Base-by-base conservation (phyloP, 1,140 invertebrate species). In the Caenorhabditis inopinata region DNA sequence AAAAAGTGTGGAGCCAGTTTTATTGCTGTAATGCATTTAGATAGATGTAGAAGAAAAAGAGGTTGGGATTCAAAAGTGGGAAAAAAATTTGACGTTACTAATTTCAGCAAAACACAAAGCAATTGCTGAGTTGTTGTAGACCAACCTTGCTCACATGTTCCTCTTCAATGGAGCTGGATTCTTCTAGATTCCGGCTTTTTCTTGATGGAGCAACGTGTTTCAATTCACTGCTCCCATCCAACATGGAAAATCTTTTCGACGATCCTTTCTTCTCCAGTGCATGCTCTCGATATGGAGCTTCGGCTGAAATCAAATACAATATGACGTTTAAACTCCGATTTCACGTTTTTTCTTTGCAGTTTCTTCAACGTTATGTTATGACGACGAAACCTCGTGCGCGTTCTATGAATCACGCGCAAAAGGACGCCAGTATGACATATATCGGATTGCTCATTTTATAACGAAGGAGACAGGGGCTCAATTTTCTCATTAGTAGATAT, bases 81-180 rank as follows among this genome's bases (percentile, higher is more conserved):
- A n/a, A n/a, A n/a, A n/a, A n/a, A n/a, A n/a, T n/a, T n/a, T n/a
- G n/a, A n/a, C n/a, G n/a, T n/a, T n/a, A n/a, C n/a, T n/a, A n/a
- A n/a, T 80, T 86, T 42, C 38, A 42, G 38, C 6, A 14, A 42
- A 5, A 7, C 14, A 42, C 38, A 14, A 42, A 7, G 38, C 38
- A 42, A 14, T 42, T 42, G 5, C 14, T 42, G 38, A 48, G 16
- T 49, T 49, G 58, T 83, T 78, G 12, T 88, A 76, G 79, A 83
- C 23, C 87, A 68, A 68, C 85, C 48, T 86, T 88, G 78, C 81
- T 85, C 16, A 87, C 85, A 14, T 82, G 58, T 38, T 68, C 58
- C n/a, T 68, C 58, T 21, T 68, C 58, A 38, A 68, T 68, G 12
- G 58, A 68, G 32, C 58, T 32, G 38, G 58, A 42, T 12, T 68